Base-by-base conservation (phyloP, 1,140 invertebrate genomes). In the Ganaspis sp. region DNA sequence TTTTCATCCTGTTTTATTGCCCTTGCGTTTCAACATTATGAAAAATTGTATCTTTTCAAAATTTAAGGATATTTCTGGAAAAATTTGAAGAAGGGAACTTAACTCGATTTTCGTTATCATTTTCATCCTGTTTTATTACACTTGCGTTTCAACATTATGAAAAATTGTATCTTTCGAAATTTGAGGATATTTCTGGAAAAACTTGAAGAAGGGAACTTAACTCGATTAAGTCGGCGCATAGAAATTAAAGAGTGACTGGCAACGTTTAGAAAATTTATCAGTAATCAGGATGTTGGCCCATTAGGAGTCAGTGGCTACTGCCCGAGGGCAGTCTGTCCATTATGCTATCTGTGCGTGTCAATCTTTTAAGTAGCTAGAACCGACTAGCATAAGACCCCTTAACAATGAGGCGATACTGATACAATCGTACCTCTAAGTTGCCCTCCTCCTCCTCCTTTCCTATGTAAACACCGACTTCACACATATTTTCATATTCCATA, bases 291-390 rank as follows among this genome's bases (percentile, higher is more conserved):
- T 77, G 79, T 78, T 83, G 72, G 79, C 81, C 79, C 84, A 86
- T 86, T 85, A 86, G 84, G 80, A 79, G 74, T 82, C 34, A 74
- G 80, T 77, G 77, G 73, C 74, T 74, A 78, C 82, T 75, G 70
- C 70, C 77, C 70, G 78, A 19, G 72, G 72, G 12, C 53, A 42
- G 73, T 69, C 69, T 76, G 83, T 88, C 87, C 88, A 89, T 89
- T 89, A 88, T 81, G 82, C 74, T 89, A 89, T 89, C 87, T 87
- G 81, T 80, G 71, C 86, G 69, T 87, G 86, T 89, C 86, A 87
- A 89, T 89, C 87, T 89, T 74, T 82, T 86, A 88, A 88, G 87
- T 87, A 88, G 85, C 86, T 84, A 85, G 83, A 87, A 29, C 76
- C 73, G 73, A 53, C 21, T 78, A 83, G 82, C 80, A 70, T 70